Evolutionary conservation across 30 jellyfish, hydroid and myxozoan species (phyloP).

Genomic region (Chrysaora quinquecirrha): DNA sequence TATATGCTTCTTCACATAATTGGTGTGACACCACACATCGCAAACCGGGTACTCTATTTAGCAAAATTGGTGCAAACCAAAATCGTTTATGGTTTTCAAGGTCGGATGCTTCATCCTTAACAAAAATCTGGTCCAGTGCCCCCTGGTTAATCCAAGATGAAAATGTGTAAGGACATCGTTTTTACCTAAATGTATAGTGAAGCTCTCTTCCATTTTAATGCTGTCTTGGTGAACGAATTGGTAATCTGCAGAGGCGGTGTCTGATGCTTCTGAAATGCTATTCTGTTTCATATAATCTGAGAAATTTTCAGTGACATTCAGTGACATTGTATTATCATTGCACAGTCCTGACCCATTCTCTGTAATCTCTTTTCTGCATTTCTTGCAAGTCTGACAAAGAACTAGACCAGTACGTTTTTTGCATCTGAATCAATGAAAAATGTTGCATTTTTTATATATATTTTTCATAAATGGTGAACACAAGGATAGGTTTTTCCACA

Average conservation of each 20-base stretch:
- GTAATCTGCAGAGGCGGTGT: conserved; percentile 37
- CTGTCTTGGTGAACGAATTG: conserved; percentile 68
- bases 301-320: neutral
- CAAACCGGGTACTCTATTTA: no score
- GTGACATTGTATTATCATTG: conserved; percentile 69
- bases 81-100: no score
- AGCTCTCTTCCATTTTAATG: conserved; percentile 87
- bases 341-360: conserved; percentile 91
- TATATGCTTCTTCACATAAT: no score
- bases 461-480: no score
- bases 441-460: no score
- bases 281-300: conserved; percentile 24
- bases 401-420: conserved; percentile 93
- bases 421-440: conserved; percentile 51
- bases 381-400: conserved; percentile 91
- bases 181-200: conserved; percentile 89
- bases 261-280: conserved; percentile 43
- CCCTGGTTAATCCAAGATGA: no score
- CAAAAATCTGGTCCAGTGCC: no score
- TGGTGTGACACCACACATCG: no score
- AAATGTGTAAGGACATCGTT: no score
- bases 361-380: conserved; percentile 86
- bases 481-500: no score
- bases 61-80: no score
- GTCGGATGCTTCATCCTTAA: no score